Evolutionary conservation across 2,797 vertebrate genomes (phyloP), one percentile per base, ranked within the genome.

Genomic region (Chanos chanos): DNA sequence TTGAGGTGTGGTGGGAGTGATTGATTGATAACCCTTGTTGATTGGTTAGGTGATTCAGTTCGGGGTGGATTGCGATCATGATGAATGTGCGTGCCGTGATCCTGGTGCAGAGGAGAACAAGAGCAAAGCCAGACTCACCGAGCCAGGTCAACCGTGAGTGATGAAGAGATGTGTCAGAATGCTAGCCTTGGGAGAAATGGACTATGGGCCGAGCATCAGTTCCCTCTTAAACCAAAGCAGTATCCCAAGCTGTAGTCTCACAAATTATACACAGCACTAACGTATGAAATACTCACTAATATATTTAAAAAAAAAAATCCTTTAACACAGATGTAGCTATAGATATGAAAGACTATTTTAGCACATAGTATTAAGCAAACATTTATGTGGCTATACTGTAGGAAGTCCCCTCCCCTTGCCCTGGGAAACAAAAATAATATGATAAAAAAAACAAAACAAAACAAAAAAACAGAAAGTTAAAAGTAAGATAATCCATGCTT

Each of bases 21-120:
- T 39, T 74, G 68, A 55, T 25, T 48, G 51, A 76, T 79, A n/a
- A n/a, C n/a, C n/a, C n/a, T n/a, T n/a, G n/a, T n/a, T n/a, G n/a
- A n/a, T n/a, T n/a, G n/a, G n/a, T n/a, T n/a, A 99, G 95, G 97
- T 99, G 75, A 93, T 97, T 77, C 93, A 92, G 5, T 99, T 99
- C 62, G 94, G 94, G 67, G 93, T 89, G 0, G 93, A 96, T 81
- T 99, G 97, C 48, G 89, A 94, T 71, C 87, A 89, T 72, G 95
- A 98, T 0, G 95, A 98, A 68, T 99, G 96, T 83, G 92, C 93
- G 4, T 99, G 96, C 81, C 92, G 92, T 0, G 96, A 99, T 84
- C 97, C 94, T 0, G 86, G 88, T 2, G 95, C 95, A 0, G 94
- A 96, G 76, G 97, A 99, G 89, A 98, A 99, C 81, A 92, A 90